These are phyloP conservation scores for Aphelinus certus DNA, from an alignment of 1,140 invertebrate species.

Conservation along the genomic window DNA sequence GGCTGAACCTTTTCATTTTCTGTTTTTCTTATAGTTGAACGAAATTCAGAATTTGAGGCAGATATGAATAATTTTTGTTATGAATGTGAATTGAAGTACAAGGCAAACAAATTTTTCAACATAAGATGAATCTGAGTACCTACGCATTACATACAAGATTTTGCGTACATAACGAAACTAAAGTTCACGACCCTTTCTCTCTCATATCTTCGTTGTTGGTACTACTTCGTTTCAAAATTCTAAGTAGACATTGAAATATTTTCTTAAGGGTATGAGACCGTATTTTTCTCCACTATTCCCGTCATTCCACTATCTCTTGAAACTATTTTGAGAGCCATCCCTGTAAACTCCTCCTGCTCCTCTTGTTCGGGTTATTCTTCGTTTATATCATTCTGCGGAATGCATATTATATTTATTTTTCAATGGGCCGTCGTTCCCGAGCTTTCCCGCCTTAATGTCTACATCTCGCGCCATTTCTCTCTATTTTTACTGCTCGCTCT, in stretches of 20 bases:
- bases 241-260: background rate
- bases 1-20: too few species aligned
- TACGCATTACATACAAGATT: too few species aligned
- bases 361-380: slow-evolving; percentile 17
- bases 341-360: background rate
- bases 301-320: slow-evolving; percentile 9
- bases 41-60: too few species aligned
- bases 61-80: too few species aligned
- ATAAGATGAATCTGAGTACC: too few species aligned
- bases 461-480: slow-evolving; percentile 33
- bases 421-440: background rate
- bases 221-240: too few species aligned
- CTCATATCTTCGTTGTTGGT: too few species aligned
- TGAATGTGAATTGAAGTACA: too few species aligned
- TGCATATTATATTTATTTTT: slow-evolving; percentile 23
- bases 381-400: background rate
- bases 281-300: background rate
- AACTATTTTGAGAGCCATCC: slow-evolving; percentile 23
- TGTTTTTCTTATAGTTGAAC: too few species aligned
- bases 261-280: background rate
- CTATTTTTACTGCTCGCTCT: slow-evolving; percentile 35
- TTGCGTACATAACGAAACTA: too few species aligned
- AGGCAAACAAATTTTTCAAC: too few species aligned
- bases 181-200: too few species aligned
- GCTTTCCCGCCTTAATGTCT: slow-evolving; percentile 16